phyloP scores from a whole-genome alignment of 2,797 vertebrate genomes.

The Hephaestus fuliginosus region DNA sequence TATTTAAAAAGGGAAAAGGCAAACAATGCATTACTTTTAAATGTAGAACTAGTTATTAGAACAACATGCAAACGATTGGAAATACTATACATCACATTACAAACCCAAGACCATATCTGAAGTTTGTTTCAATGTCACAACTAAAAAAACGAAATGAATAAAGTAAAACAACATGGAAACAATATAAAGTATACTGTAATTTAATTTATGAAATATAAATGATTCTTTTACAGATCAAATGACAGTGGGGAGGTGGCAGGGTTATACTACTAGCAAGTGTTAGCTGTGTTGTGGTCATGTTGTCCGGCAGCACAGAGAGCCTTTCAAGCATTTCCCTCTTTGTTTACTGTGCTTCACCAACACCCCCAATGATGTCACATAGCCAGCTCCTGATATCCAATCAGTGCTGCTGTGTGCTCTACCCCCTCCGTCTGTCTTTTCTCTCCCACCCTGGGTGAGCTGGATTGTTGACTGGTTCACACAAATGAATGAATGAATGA shows the following conservation, averaged over 20 bases:
- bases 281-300: constrained; percentile 59
- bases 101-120: not conserved
- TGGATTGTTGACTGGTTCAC: constrained; percentile 64
- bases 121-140: not conserved
- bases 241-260: not conserved
- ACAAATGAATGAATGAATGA: constrained; percentile 39
- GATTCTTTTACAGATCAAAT: not conserved
- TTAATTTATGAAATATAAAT: not conserved
- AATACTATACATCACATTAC: not conserved
- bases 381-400: constrained; percentile 77
- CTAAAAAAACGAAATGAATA: not conserved
- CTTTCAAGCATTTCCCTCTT: constrained; percentile 82
- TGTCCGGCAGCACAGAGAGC: constrained; percentile 80
- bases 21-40: not conserved
- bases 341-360: constrained; percentile 84
- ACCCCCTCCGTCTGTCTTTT: constrained; percentile 51
- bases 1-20: not conserved
- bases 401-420: constrained; percentile 50
- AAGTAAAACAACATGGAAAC: not conserved
- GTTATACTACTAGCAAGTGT: constrained; percentile 25
- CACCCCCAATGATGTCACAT: constrained; percentile 81
- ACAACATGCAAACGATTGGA: not conserved
- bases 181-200: not conserved
- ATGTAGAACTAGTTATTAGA: not conserved
- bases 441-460: constrained; percentile 48